Evolutionary conservation across 1,140 invertebrate species (phyloP), one percentile per base, ranked within the genome.

Genomic region (Popillia japonica): DNA sequence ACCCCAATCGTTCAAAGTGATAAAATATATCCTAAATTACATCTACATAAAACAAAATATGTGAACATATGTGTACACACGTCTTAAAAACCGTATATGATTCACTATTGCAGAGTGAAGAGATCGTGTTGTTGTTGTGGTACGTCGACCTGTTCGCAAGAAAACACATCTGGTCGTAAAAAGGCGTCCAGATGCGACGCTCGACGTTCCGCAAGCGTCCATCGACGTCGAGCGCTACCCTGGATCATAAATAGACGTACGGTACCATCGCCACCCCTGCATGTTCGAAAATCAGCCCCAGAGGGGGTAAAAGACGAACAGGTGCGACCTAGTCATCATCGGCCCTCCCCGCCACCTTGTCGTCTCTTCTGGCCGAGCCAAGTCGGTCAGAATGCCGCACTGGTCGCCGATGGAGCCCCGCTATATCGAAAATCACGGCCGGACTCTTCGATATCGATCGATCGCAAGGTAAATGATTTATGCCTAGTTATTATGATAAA

Each of bases 291-390:
- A 23, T 22, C 72, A 78, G 80, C 81, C 79, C 75, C 44, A 14
- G 77, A 82, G 82, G 82, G 83, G 81, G 80, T 77, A 74, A 83
- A 83, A 85, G 75, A 77, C 75, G 72, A 86, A 86, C 85, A 86
- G 85, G 85, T 86, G 85, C 81, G 81, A 79, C 74, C 74, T 23
- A 68, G 22, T 27, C 61, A 22, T 78, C 77, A 75, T 74, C 61
- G 75, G 42, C 77, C 80, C 42, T 41, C 78, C 75, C 74, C 64
- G 72, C 68, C 48, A 11, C 73, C 73, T 48, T 20, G 79, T 75
- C 48, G 14, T 55, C 48, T 55, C 48, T 55, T 55, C 48, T 14
- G 9, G 48, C 48, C 48, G 48, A 55, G 48, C 79, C 81, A 84
- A 83, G 80, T 84, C 80, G 83, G 83, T 84, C 84, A 84, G 81